phyloP scores from a whole-genome alignment of 2,113 vertebrate species.

The Hippolais icterina region DNA sequence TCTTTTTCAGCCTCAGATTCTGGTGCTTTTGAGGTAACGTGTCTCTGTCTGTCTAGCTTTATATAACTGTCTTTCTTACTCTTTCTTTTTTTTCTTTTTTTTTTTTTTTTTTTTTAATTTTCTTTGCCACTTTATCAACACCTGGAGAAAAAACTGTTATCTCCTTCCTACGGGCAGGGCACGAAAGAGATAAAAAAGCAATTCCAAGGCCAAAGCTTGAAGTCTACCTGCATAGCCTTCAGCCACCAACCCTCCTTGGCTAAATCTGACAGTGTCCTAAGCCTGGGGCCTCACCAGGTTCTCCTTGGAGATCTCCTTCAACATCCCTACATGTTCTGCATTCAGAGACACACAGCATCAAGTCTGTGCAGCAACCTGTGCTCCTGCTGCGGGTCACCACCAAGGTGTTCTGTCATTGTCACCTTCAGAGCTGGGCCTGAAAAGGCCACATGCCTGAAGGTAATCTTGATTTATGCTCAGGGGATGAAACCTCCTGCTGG shows the following conservation, averaged over 20 bases:
- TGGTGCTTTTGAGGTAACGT: not conserved
- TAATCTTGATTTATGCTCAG: not conserved
- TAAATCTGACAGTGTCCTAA: not conserved
- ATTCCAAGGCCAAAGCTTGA: not conserved
- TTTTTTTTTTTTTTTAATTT: not conserved
- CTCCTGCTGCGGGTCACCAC: not conserved
- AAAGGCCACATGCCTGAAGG: not conserved
- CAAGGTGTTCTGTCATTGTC: not conserved
- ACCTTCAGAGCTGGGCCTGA: not conserved
- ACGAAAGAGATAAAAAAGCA: not conserved
- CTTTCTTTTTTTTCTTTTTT: not conserved
- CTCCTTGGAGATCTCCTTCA: not conserved
- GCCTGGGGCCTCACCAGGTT: not conserved
- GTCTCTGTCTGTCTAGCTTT: not conserved
- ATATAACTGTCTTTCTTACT: not conserved
- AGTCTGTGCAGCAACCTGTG: not conserved
- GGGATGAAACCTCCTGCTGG: not conserved
- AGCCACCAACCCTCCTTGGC: not conserved
- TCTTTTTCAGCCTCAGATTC: not conserved
- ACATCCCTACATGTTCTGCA: not conserved
- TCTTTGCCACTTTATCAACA: not conserved
- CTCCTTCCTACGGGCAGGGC: not conserved
- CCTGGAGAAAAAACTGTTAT: slow-evolving; percentile 12
- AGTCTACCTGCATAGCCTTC: not conserved
- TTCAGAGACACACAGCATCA: not conserved